Conservation (phyloP, 2,797 vertebrate species). For the Galagoides demidoff region DNA sequence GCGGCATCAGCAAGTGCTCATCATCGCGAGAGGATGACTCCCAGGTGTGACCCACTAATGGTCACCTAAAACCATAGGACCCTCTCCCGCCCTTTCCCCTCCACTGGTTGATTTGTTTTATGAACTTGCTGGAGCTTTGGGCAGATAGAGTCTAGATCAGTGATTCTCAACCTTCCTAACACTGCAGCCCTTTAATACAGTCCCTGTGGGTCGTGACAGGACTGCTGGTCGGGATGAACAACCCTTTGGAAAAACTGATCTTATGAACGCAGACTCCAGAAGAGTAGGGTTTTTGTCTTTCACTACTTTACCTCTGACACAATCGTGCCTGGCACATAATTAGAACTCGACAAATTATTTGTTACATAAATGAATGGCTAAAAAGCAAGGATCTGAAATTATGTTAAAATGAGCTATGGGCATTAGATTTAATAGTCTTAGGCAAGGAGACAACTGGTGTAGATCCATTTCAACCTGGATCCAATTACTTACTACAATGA, state of each 20-base stretch:
- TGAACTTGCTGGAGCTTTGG: rapidly evolving
- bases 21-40: not conserved
- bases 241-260: not conserved
- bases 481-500: not conserved
- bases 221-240: not conserved
- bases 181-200: too few relatives aligned
- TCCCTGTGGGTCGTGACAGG: too few relatives aligned
- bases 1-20: not conserved
- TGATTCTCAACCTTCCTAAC: too few relatives aligned
- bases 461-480: not conserved
- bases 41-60: rapidly evolving
- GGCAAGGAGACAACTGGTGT: not conserved
- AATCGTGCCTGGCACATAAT: not conserved
- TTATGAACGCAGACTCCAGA: rapidly evolving
- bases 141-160: rapidly evolving
- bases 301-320: not conserved
- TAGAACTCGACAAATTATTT: too few relatives aligned
- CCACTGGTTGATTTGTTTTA: not conserved
- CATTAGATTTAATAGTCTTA: not conserved
- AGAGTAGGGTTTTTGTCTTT: not conserved
- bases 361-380: not conserved
- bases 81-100: too few relatives aligned
- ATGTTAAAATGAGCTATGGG: not conserved
- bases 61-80: rapidly evolving
- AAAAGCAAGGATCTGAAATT: not conserved